Evolutionary conservation across 1,140 invertebrate genomes (phyloP).

Genomic region (Drosophila pectinifera): DNA sequence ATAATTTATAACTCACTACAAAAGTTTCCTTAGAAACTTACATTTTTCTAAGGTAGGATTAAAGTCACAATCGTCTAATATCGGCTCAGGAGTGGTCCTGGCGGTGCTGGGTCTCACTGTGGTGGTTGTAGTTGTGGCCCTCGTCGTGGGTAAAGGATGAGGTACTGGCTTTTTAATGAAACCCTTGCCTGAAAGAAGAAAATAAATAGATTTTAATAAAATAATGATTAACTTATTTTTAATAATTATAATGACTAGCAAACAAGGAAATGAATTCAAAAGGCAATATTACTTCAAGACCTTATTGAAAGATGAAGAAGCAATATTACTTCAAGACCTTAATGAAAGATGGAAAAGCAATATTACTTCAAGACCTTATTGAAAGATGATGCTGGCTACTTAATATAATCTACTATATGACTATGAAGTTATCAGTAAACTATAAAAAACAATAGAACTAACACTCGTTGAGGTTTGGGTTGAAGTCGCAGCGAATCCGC

Average conservation of each 20-base stretch:
- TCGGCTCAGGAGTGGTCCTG: conserved; percentile 1
- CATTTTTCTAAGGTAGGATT: conserved; percentile 51
- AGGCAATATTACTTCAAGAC: too few relatives aligned
- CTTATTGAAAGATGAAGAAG: too few relatives aligned
- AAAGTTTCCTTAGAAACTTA: conserved; percentile 7
- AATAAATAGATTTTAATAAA: too few relatives aligned
- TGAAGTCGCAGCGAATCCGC: conserved; percentile 35
- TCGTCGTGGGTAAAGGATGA: neutral
- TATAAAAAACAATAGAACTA: too few relatives aligned
- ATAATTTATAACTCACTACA: too few relatives aligned
- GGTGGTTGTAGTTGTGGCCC: neutral
- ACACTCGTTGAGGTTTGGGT: conserved; percentile 20
- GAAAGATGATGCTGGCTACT: neutral
- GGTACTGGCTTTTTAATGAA: neutral
- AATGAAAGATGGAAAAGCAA: too few relatives aligned
- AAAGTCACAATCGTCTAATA: conserved; percentile 45
- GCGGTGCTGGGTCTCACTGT: conserved; percentile 7
- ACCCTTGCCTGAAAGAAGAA: neutral
- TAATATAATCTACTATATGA: neutral
- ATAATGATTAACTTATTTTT: too few relatives aligned
- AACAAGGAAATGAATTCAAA: too few relatives aligned
- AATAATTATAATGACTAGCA: neutral
- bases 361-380: neutral
- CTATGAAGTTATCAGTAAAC: too few relatives aligned
- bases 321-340: too few relatives aligned